phyloP scores from a whole-genome alignment of 2,797 vertebrate species.

The Bucorvus abyssinicus region DNA sequence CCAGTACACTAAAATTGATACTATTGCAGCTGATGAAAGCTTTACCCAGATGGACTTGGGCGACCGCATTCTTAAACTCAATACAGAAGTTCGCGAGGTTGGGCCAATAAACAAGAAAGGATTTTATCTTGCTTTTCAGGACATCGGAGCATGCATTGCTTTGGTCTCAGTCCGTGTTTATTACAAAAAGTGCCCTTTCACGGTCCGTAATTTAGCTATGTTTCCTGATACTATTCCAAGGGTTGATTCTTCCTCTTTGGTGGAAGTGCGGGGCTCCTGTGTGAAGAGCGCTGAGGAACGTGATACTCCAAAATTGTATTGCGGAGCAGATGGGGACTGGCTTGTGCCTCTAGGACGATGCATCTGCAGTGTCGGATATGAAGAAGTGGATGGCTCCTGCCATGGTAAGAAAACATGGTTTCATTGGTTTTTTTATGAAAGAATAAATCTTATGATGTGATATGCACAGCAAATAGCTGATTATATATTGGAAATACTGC shows the following conservation, averaged over 20 bases:
- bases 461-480: neutral
- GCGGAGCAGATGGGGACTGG: constrained; percentile 96
- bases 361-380: constrained; percentile 89
- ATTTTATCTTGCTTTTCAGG: constrained; percentile 95
- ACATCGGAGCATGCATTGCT: constrained; percentile 95
- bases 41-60: constrained; percentile 97
- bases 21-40: constrained; percentile 94
- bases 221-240: constrained; percentile 95
- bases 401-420: constrained; percentile 78
- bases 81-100: constrained; percentile 93
- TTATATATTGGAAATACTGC: neutral
- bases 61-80: constrained; percentile 94
- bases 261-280: constrained; percentile 93
- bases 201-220: constrained; percentile 88
- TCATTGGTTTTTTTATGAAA: neutral
- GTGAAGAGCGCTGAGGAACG: constrained; percentile 92
- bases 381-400: constrained; percentile 89
- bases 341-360: constrained; percentile 91
- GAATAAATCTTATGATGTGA: neutral
- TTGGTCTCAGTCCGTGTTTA: constrained; percentile 93
- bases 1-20: constrained; percentile 93
- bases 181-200: constrained; percentile 95
- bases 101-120: constrained; percentile 90
- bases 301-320: constrained; percentile 92
- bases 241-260: constrained; percentile 92